Percentiles rank a stretch among this genome's conserved stretches.
Evolutionary conservation across 2,888 invertebrate species (phyloP).

Genomic region (Agrochola macilenta): DNA sequence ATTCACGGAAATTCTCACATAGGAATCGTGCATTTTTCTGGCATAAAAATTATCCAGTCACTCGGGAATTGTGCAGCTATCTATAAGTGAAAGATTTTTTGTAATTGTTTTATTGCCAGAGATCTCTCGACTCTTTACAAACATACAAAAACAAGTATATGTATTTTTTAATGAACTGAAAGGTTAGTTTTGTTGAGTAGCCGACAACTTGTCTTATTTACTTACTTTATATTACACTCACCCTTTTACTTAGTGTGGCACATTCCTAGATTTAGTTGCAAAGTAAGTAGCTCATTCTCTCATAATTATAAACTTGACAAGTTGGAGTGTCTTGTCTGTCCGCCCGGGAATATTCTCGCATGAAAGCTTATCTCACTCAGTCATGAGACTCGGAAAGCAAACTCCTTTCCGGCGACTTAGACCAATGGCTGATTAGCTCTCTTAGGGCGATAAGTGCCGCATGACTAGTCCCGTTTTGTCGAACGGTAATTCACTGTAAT

Average conservation of each 20-base stretch:
- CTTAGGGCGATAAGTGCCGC: slow-evolving; percentile 55
- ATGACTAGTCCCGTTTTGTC: slow-evolving; percentile 47
- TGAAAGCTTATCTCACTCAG: slow-evolving; percentile 52
- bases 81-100: neutral
- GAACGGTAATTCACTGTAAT: slow-evolving; percentile 52
- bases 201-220: neutral
- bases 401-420: slow-evolving; percentile 50
- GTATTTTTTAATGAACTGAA: neutral
- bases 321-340: slow-evolving; percentile 46
- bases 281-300: slow-evolving; percentile 29
- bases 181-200: neutral
- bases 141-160: neutral
- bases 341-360: slow-evolving; percentile 48
- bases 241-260: neutral
- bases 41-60: neutral
- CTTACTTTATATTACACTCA: neutral
- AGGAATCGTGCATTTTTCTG: neutral
- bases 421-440: slow-evolving; percentile 56
- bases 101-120: neutral
- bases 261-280: slow-evolving; percentile 15
- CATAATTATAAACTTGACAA: slow-evolving; percentile 55
- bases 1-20: too few relatives aligned
- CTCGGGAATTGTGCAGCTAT: neutral
- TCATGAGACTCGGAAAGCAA: slow-evolving; percentile 53
- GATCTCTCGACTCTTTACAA: neutral